Evolutionary conservation across 2,797 vertebrate genomes (phyloP), one percentile per base, ranked within the genome.

Genomic region (Sphenopsis melanotis): DNA sequence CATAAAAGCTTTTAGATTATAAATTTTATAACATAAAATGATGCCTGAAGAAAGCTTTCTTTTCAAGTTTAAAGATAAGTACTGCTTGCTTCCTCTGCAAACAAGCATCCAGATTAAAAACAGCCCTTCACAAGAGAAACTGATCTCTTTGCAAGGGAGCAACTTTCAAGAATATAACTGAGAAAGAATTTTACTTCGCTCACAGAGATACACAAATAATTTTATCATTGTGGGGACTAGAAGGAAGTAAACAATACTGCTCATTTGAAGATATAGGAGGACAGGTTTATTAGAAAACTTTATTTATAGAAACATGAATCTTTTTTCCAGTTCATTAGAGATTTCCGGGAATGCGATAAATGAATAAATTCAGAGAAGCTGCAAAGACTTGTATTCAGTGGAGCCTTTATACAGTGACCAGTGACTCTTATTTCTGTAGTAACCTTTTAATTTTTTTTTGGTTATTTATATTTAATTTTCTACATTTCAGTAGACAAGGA

Each of bases 21-120:
- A 92, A 83, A 69, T 78, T 93, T 90, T 69, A 42, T 41, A 93
- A 87, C 26, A 50, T 19, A 75, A 96, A 96, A 94, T 16, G 6
- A 89, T 87, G 61, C 41, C 83, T 20, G 22, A 84, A 92, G 87
- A 32, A 32, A 93, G 60, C 12, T 83, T 91, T 60, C 36, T 65
- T 88, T 59, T 63, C 34, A 75, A 65, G 36, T 78, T 85, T 8
- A 27, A 57, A 70, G 82, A 57, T 41, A 12, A 18, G n/a, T 11
- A 80, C 26, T 23, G 27, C 69, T 83, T 61, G 53, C 30, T 68
- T 80, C 34, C 39, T 87, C 64, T 81, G 27, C 47, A 88, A 79
- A 70, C 39, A 89, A 83, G 15, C 15, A 65, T 37, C 15, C 50
- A 84, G 76, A 95, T 76, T 53, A 93, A 79, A 94, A 89, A 66